A percentile compares a stretch with the other conserved stretches of the same genome.
Evolutionary conservation across 2,888 invertebrate species (phyloP).

Genomic region (Netelia virgata): DNA sequence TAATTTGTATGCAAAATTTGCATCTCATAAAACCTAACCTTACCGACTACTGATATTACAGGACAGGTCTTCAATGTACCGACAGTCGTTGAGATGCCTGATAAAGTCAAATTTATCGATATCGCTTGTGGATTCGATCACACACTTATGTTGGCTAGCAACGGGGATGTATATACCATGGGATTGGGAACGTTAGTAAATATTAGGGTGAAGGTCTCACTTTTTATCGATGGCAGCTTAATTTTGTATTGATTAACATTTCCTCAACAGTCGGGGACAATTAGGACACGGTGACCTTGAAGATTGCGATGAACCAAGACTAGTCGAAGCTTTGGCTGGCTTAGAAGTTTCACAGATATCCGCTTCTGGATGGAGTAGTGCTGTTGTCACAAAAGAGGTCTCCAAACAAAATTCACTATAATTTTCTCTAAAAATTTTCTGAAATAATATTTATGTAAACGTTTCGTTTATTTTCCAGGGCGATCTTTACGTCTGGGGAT

Average conservation of each 20-base stretch:
- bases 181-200: constrained; percentile 92
- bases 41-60: constrained; percentile 58
- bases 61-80: constrained; percentile 89
- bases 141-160: constrained; percentile 89
- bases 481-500: constrained; percentile 96
- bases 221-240: neutral
- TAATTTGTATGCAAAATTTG: neutral
- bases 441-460: neutral
- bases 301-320: constrained; percentile 87
- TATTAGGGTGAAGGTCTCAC: constrained; percentile 9
- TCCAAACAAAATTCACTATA: neutral
- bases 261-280: constrained; percentile 91
- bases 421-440: constrained; percentile 14
- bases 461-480: constrained; percentile 85
- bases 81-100: constrained; percentile 86
- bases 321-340: constrained; percentile 91
- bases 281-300: constrained; percentile 92
- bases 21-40: neutral
- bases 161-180: constrained; percentile 92
- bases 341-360: constrained; percentile 90
- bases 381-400: constrained; percentile 89
- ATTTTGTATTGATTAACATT: constrained; percentile 14
- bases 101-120: constrained; percentile 87
- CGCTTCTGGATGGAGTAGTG: constrained; percentile 95
- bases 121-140: constrained; percentile 94